These are phyloP conservation scores for Emydura subglobosa DNA, from an alignment of 2,113 vertebrate species.

Conservation along the genomic window DNA sequence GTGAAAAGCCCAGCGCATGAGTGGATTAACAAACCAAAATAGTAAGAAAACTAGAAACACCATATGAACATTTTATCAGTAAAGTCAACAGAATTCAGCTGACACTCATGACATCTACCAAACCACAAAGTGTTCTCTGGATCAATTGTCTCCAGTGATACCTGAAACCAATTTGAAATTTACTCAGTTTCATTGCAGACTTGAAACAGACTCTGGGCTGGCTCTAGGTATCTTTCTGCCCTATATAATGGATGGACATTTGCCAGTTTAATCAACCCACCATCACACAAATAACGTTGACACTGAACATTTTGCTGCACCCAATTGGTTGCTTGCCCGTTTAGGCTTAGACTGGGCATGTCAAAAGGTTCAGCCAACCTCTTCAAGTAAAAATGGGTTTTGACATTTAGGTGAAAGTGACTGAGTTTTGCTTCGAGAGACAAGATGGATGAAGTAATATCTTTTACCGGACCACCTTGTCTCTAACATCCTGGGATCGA, in stretches of 20 bases:
- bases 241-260: neutral
- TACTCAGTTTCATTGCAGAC: neutral
- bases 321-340: too few species aligned
- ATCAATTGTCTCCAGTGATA: neutral
- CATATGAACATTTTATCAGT: neutral
- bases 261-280: neutral
- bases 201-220: neutral
- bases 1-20: neutral
- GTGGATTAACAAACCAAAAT: neutral
- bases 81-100: neutral
- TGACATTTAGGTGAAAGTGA: neutral
- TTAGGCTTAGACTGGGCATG: neutral
- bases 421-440: neutral
- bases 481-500: neutral
- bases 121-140: neutral
- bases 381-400: neutral
- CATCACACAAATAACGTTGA: neutral
- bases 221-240: neutral
- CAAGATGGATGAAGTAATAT: neutral
- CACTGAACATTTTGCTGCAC: neutral
- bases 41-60: neutral
- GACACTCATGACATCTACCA: neutral
- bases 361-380: neutral
- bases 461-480: neutral
- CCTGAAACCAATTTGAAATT: neutral